Evolutionary conservation across 2,113 vertebrate species (phyloP).

Genomic region (Himantopus leucocephalus): DNA sequence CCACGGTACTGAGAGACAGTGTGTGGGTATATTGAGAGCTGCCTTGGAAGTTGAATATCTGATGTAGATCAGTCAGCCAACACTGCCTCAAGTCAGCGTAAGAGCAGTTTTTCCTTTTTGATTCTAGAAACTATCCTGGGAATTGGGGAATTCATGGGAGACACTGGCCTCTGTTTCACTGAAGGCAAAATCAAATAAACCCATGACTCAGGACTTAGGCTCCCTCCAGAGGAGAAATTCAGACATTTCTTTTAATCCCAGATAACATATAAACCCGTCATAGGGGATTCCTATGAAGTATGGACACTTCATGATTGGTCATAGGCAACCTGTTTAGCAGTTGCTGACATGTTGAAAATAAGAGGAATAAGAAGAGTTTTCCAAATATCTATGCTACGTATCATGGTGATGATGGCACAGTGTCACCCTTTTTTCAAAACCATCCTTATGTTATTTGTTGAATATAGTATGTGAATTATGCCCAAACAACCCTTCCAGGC

Average conservation of each 20-base stretch:
- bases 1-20: neutral
- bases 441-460: neutral
- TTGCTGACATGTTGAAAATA: neutral
- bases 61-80: neutral
- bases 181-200: neutral
- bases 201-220: neutral
- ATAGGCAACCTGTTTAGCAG: neutral
- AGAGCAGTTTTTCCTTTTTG: neutral
- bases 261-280: neutral
- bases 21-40: neutral
- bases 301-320: neutral
- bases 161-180: neutral
- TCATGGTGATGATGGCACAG: neutral
- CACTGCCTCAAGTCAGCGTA: neutral
- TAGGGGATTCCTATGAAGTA: neutral
- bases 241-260: neutral
- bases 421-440: neutral
- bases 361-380: neutral
- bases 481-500: neutral
- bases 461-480: neutral
- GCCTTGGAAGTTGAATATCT: neutral
- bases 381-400: neutral
- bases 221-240: slow-evolving; percentile 59
- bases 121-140: neutral
- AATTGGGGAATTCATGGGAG: neutral